Evolutionary conservation across 2,888 invertebrate species (phyloP), one percentile per base, ranked within the genome.

Genomic region (Trypoxylon attenuatum): DNA sequence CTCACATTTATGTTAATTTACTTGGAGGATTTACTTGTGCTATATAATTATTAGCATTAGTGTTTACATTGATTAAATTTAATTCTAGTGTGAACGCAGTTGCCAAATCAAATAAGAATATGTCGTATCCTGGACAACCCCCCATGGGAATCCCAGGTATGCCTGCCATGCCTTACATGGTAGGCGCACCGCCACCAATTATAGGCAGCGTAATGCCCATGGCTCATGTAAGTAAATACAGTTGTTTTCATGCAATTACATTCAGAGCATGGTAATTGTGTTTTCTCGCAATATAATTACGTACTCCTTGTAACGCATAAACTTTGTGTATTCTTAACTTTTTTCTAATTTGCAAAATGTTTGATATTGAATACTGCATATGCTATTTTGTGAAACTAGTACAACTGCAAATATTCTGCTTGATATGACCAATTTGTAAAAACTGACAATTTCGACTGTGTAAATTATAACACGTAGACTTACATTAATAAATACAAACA

Each of bases 71-170:
- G n/a, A n/a, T n/a, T n/a, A n/a, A n/a, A n/a, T n/a, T n/a, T n/a
- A n/a, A n/a, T 75, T 73, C 22, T 19, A 73, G 75, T 42, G 42
- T 55, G 21, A 52, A 33, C 43, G 42, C 57, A 53, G 62, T 47
- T 49, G 25, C 55, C 57, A 38, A 55, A 57, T 15, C 52, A 61
- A 53, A 46, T 49, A 45, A 53, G 69, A 15, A 57, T 13, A 97
- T 97, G 97, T 96, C 97, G 73, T 97, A 92, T 88, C 96, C 96
- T 71, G 94, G 96, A 76, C 91, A 95, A 80, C 94, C 94, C 46
- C 93, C 94, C 16, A 93, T 95, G 88, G 90, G 87, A 27, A 86
- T 91, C 80, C 92, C 92, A 67, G 92, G 93, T 41, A 91, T 94
- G 89, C 93, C 93, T 50, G 93, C 91, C 49, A 92, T 94, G 87